Conservation (phyloP, 2,113 vertebrate species). For the Butorides virescens region DNA sequence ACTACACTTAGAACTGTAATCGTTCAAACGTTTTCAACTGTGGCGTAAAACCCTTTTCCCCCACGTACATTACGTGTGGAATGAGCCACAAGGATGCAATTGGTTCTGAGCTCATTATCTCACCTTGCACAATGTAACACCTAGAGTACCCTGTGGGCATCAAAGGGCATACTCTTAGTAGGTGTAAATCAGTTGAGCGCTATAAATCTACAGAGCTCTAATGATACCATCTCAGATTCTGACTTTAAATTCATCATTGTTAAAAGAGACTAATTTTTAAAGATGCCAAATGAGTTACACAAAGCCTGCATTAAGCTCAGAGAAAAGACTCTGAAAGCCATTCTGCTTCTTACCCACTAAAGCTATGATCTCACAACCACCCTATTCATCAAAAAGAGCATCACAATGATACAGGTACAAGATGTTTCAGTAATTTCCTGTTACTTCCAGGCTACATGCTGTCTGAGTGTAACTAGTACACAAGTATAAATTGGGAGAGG, state of each 20-base stretch:
- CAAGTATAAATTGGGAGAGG: fast-evolving
- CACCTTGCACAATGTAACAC: neutral
- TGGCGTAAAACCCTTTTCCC: neutral
- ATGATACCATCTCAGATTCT: neutral
- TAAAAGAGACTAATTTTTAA: neutral
- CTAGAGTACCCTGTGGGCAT: neutral
- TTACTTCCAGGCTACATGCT: neutral
- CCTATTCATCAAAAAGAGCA: neutral
- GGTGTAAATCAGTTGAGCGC: neutral
- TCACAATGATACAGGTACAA: neutral
- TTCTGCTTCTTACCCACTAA: neutral
- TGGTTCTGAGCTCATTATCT: neutral
- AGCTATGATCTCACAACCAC: neutral
- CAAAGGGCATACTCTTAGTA: neutral
- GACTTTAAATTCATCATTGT: neutral
- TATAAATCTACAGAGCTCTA: neutral
- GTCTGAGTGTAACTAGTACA: fast-evolving
- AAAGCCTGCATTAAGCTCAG: neutral
- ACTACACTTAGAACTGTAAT: neutral
- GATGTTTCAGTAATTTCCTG: neutral
- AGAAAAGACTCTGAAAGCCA: neutral
- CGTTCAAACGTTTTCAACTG: neutral
- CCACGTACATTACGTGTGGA: neutral
- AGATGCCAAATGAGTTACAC: neutral
- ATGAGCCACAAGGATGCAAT: neutral